phyloP scores from a whole-genome alignment of 2,888 invertebrate genomes.

The Electrophaes corylata region DNA sequence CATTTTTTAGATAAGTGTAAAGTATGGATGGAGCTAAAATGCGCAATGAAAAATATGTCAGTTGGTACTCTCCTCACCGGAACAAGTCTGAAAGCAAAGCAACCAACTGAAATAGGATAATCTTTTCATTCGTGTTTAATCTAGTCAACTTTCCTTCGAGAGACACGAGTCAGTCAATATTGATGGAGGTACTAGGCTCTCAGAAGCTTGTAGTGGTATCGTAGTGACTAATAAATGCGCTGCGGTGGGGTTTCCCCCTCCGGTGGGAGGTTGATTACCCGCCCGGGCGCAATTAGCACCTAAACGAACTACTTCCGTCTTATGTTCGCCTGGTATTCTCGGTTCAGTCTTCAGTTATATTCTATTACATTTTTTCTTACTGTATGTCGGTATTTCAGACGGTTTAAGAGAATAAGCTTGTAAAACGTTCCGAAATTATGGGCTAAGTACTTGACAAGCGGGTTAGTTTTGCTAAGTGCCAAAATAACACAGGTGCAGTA shows the following conservation, averaged over 20 bases:
- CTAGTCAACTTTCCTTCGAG: conserved; percentile 13
- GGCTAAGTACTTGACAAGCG: neutral
- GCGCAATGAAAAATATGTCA: neutral
- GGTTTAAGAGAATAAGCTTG: neutral
- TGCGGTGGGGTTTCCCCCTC: conserved; percentile 7
- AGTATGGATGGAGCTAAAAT: neutral
- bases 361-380: conserved; percentile 8
- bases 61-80: neutral
- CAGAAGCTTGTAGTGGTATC: conserved; percentile 25
- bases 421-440: neutral
- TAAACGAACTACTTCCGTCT: conserved; percentile 71
- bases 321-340: conserved; percentile 60
- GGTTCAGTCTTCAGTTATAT: conserved; percentile 23
- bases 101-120: conserved; percentile 17
- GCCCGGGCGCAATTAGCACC: conserved; percentile 73
- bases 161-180: conserved; percentile 26
- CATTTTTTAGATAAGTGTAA: neutral
- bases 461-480: neutral
- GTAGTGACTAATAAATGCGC: conserved; percentile 14
- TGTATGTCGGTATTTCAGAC: neutral
- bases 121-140: conserved; percentile 19
- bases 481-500: neutral
- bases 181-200: conserved; percentile 27
- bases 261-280: conserved; percentile 67
- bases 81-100: conserved; percentile 13